Evolutionary conservation across 2,797 vertebrate genomes (phyloP).

Genomic region (Syndactyla subalaris): DNA sequence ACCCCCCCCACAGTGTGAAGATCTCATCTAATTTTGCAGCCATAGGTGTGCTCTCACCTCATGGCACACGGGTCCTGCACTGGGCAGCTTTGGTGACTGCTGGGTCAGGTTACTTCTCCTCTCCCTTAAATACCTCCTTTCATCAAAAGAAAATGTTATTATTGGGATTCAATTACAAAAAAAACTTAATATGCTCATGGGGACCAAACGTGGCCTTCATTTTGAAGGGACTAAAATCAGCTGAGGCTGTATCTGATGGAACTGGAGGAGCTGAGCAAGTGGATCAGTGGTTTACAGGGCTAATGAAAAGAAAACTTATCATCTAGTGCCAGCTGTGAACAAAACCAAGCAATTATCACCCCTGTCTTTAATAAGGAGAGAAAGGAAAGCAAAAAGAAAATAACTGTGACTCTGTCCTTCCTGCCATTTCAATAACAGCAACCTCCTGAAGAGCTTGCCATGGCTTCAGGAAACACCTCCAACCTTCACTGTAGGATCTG

Average conservation of each 20-base stretch:
- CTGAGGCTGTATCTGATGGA: neutral
- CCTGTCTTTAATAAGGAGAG: neutral
- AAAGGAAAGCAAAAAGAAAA: neutral
- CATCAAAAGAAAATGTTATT: neutral
- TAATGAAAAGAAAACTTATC: neutral
- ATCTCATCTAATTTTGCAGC: neutral
- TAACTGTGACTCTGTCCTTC: neutral
- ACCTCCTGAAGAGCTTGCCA: neutral
- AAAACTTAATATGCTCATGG: neutral
- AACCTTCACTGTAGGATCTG: neutral
- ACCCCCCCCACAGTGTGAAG: neutral
- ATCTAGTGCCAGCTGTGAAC: neutral
- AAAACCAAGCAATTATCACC: slow-evolving; percentile 34
- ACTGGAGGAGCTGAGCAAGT: neutral
- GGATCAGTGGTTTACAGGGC: neutral
- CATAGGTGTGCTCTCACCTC: neutral
- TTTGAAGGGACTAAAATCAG: neutral
- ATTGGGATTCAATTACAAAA: neutral
- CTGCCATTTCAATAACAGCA: neutral
- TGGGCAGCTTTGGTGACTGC: neutral
- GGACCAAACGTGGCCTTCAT: neutral
- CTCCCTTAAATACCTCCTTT: neutral
- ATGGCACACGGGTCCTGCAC: neutral
- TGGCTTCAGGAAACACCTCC: neutral
- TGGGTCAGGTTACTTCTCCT: neutral